Base-by-base conservation (phyloP, 2,797 vertebrate species). In the Galagoides demidoff region DNA sequence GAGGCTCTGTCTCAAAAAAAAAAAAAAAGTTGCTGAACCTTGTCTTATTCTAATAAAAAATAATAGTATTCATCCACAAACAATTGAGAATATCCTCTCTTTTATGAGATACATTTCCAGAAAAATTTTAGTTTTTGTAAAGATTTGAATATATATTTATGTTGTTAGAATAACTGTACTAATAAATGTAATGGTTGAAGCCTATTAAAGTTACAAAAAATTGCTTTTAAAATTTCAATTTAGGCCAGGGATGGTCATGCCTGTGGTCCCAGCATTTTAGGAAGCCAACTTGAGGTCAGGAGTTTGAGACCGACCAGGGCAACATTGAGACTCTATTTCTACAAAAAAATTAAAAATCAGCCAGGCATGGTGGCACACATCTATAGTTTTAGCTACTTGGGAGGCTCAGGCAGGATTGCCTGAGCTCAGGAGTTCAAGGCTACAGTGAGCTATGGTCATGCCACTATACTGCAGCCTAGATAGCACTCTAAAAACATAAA, bases 41-140 rank as follows among this genome's bases (percentile, higher is more conserved):
- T 94, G 37, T 70, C 34, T 77, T 90, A 61, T 27, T 63, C 66
- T 92, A 90, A 90, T 79, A 64, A 83, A 73, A 93, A 85, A 45
- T 31, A 90, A 57, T 81, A 10, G 27, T 87, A 89, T 43, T 76
- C 43, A 89, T 73, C 64, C 81, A 90, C 82, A 87, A 25, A 83
- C n/a, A 84, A 83, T 59, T 64, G 77, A 88, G 31, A 27, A 91
- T 63, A 83, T 86, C 63, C 16, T 71, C 17, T 59, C 39, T 87
- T 85, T 66, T 52, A 84, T 89, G 71, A 55, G 23, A 59, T 90
- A 39, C 16, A 66, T 74, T 90, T 84, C 23, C 85, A 92, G 68
- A 85, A 83, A 86, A 85, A 78, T 68, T 79, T 92, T 82, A 78
- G 71, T 84, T 94, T 89, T 64, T 89, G 81, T 84, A 59, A 82